Conservation (phyloP, 2,113 vertebrate genomes). For the Pagrus major region DNA sequence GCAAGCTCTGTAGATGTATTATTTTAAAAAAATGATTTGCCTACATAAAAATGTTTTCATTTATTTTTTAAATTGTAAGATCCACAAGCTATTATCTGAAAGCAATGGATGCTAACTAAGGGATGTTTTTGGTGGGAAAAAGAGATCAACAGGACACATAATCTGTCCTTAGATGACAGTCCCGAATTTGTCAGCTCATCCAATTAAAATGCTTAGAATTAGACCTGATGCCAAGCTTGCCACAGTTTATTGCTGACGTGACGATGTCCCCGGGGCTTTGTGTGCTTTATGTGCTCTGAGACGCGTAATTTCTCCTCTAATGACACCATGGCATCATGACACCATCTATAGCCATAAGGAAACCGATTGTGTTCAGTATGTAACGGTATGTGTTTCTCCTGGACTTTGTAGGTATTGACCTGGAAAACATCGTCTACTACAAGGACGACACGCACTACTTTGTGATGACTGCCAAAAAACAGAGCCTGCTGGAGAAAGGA, state of each 20-base stretch:
- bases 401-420: slow-evolving; percentile 89
- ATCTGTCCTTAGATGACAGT: background rate
- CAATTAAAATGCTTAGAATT: slow-evolving; percentile 63
- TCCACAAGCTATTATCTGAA: background rate
- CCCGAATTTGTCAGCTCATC: slow-evolving; percentile 23
- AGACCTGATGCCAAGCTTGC: slow-evolving; percentile 44
- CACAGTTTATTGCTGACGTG: slow-evolving; percentile 65
- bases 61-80: background rate
- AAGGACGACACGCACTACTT: slow-evolving; percentile 99
- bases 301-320: slow-evolving; percentile 69
- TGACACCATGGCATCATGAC: slow-evolving; percentile 42
- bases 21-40: too few relatives aligned
- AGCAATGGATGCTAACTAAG: background rate
- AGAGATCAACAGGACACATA: slow-evolving; percentile 11
- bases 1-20: too few relatives aligned
- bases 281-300: slow-evolving; percentile 61
- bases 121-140: background rate
- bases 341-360: slow-evolving; percentile 19
- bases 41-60: too few relatives aligned
- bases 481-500: slow-evolving; percentile 97
- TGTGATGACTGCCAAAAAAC: slow-evolving; percentile 99
- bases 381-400: slow-evolving; percentile 43
- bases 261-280: slow-evolving; percentile 55
- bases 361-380: slow-evolving; percentile 9
- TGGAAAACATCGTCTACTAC: slow-evolving; percentile 99